phyloP scores from a whole-genome alignment of 1,140 invertebrate genomes.

The Pteromalus puparum region DNA sequence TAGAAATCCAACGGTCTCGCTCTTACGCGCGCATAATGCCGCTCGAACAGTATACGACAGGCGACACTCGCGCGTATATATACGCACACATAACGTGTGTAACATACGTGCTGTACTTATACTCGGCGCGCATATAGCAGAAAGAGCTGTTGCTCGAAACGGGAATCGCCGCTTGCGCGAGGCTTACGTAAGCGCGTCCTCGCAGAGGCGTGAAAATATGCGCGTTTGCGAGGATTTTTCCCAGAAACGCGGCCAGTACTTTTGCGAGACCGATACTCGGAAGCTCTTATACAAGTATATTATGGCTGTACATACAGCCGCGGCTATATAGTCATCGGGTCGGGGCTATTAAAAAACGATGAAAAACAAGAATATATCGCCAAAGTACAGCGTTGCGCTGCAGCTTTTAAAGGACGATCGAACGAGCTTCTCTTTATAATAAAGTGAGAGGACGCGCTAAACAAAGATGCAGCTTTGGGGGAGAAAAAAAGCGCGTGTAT shows the following conservation, averaged over 20 bases:
- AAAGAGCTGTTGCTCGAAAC: not conserved
- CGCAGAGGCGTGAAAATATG: conserved; percentile 38
- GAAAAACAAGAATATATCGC: not conserved
- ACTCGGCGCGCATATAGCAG: not conserved
- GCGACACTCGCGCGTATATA: not conserved
- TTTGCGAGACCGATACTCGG: conserved; percentile 1
- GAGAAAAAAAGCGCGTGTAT: not conserved
- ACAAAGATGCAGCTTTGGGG: not conserved
- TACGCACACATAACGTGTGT: not conserved
- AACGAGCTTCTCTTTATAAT: not conserved
- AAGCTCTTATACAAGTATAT: not conserved
- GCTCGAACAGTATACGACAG: not conserved
- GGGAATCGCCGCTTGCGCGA: conserved; percentile 7
- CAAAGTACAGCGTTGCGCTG: not conserved
- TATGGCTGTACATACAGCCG: not conserved
- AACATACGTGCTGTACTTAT: too few relatives aligned
- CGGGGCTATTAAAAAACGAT: conserved; percentile 2
- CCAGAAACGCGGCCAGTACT: not conserved
- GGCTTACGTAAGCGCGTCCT: conserved; percentile 12
- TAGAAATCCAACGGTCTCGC: not conserved
- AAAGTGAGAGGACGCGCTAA: not conserved
- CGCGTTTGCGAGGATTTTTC: conserved; percentile 26
- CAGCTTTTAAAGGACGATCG: conserved; percentile 24
- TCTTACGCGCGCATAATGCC: not conserved
- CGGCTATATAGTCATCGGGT: too few relatives aligned